phyloP scores from a whole-genome alignment of 2,888 invertebrate species.

The Lucinisca nassula region DNA sequence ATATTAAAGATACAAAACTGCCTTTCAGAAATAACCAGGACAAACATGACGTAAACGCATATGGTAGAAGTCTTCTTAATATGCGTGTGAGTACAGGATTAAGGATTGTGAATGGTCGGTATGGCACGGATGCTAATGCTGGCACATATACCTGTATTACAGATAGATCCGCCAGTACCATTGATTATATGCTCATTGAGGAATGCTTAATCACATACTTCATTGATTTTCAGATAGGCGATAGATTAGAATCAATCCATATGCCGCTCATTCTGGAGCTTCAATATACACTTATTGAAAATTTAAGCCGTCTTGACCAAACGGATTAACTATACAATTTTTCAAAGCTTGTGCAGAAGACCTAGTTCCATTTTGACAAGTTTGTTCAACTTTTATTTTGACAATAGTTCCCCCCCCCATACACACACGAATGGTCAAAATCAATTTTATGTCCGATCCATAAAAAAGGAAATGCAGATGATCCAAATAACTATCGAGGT shows the following conservation, averaged over 20 bases:
- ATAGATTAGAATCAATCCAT: background rate
- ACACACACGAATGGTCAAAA: background rate
- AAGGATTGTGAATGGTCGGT: background rate
- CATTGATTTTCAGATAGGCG: background rate
- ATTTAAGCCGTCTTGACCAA: background rate
- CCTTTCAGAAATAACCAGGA: background rate
- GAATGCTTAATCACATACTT: background rate
- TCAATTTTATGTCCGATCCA: background rate
- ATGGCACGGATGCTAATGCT: background rate
- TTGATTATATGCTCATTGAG: background rate
- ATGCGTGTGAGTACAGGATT: background rate
- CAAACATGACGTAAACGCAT: background rate
- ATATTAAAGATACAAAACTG: background rate
- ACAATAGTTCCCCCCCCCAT: background rate
- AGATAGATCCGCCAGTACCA: background rate
- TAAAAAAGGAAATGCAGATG: background rate
- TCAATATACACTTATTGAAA: background rate
- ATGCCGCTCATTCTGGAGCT: background rate
- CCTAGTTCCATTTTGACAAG: background rate
- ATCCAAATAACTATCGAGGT: background rate
- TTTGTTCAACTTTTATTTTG: background rate
- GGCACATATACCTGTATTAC: background rate
- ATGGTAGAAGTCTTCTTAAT: background rate
- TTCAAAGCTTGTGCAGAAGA: background rate
- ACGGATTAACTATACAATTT: background rate